Evolutionary conservation across 2,113 vertebrate genomes (phyloP).

Genomic region (Thermophis baileyi): DNA sequence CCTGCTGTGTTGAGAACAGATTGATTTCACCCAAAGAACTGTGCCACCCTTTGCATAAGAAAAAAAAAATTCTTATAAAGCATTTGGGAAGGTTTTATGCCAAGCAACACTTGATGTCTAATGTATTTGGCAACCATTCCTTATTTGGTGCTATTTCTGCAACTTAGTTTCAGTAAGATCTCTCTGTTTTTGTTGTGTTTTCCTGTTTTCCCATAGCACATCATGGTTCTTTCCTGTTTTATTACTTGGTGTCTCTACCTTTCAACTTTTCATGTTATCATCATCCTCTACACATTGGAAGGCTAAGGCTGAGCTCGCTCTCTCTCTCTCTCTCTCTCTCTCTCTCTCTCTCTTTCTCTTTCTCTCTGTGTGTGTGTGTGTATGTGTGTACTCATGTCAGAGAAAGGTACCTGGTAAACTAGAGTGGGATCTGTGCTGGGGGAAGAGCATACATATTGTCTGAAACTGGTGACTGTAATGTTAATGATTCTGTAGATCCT

Average conservation of each 20-base stretch:
- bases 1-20: background rate
- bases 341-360: no score
- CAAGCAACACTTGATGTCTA: background rate
- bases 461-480: background rate
- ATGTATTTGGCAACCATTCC: background rate
- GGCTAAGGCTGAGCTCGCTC: background rate
- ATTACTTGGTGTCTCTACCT: background rate
- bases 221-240: background rate
- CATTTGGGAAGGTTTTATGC: background rate
- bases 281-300: background rate
- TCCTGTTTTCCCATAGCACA: background rate
- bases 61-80: background rate
- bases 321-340: no score
- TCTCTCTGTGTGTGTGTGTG: background rate
- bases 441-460: background rate
- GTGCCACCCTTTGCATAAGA: background rate
- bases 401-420: background rate
- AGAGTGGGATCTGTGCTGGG: background rate
- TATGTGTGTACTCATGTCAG: background rate
- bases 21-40: background rate
- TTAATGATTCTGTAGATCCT: background rate
- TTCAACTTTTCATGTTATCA: background rate
- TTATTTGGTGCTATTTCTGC: background rate
- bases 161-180: background rate
- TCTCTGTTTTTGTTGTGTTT: background rate